Percentiles rank a stretch among this genome's conserved stretches.
Conservation (phyloP, 2,888 invertebrate species). For the Zeuzera pyrina region DNA sequence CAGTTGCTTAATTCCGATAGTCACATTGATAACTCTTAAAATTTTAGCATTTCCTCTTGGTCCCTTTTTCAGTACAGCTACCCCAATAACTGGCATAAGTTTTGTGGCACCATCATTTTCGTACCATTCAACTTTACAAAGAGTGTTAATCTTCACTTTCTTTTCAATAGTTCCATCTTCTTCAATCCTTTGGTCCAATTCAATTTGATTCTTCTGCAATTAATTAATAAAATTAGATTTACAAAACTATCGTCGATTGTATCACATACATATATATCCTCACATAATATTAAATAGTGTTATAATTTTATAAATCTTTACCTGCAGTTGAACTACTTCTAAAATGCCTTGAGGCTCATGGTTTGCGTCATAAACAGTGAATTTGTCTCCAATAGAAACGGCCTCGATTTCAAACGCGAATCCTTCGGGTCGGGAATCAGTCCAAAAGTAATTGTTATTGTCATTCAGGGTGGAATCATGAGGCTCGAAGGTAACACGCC, state of each 20-base stretch:
- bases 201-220: slow-evolving; percentile 62
- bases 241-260: background rate
- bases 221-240: slow-evolving; percentile 1
- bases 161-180: slow-evolving; percentile 71
- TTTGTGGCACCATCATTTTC: slow-evolving; percentile 75
- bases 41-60: slow-evolving; percentile 66
- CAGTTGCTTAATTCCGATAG: slow-evolving; percentile 68
- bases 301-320: slow-evolving; percentile 30
- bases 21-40: slow-evolving; percentile 71
- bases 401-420: slow-evolving; percentile 81
- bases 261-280: background rate
- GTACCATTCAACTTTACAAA: slow-evolving; percentile 80
- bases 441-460: slow-evolving; percentile 84
- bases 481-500: slow-evolving; percentile 81
- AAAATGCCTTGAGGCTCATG: slow-evolving; percentile 78
- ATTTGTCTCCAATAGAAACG: slow-evolving; percentile 78
- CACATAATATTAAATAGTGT: background rate
- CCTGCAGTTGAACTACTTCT: slow-evolving; percentile 78
- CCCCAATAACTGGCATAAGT: slow-evolving; percentile 72
- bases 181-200: slow-evolving; percentile 55
- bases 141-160: slow-evolving; percentile 73
- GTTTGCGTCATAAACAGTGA: slow-evolving; percentile 79
- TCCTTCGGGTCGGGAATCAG: slow-evolving; percentile 81
- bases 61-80: slow-evolving; percentile 69
- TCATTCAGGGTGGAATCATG: slow-evolving; percentile 74